Conservation (phyloP, 1,140 invertebrate species). For the Panulirus ornatus region DNA sequence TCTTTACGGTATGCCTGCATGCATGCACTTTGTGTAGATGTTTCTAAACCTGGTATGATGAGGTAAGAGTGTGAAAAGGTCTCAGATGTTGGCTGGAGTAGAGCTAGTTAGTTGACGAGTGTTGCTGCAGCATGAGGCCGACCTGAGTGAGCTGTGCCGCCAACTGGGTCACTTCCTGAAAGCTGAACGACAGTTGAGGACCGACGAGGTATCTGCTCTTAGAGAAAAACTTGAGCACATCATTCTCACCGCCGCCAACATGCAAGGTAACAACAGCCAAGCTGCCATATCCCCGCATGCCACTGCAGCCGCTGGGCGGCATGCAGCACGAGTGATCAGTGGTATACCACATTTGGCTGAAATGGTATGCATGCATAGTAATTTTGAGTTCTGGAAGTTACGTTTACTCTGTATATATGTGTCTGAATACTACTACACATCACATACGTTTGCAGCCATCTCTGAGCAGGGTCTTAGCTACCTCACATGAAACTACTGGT, state of each 20-base stretch:
- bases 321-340: not conserved
- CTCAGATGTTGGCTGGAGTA: not conserved
- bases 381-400: not conserved
- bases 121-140: slow-evolving; percentile 76
- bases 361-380: slow-evolving; percentile 31
- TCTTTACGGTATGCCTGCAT: slow-evolving; percentile 4
- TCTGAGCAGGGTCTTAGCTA: not conserved
- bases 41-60: not conserved
- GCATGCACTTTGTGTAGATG: not conserved
- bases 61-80: not conserved
- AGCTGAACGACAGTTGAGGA: slow-evolving; percentile 75
- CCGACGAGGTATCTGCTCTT: slow-evolving; percentile 76
- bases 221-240: slow-evolving; percentile 76
- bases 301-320: not conserved
- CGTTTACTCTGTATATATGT: not conserved
- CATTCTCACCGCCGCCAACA: slow-evolving; percentile 75
- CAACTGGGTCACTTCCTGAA: slow-evolving; percentile 76
- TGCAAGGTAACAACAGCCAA: slow-evolving; percentile 64
- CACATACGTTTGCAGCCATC: not conserved
- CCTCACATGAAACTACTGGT: not conserved
- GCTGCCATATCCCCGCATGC: not conserved
- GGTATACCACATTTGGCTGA: not conserved
- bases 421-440: not conserved
- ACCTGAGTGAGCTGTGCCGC: slow-evolving; percentile 76
- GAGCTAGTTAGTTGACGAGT: slow-evolving; percentile 38